phyloP scores from a whole-genome alignment of 2,888 invertebrate species.

The Subacronicta megacephala region DNA sequence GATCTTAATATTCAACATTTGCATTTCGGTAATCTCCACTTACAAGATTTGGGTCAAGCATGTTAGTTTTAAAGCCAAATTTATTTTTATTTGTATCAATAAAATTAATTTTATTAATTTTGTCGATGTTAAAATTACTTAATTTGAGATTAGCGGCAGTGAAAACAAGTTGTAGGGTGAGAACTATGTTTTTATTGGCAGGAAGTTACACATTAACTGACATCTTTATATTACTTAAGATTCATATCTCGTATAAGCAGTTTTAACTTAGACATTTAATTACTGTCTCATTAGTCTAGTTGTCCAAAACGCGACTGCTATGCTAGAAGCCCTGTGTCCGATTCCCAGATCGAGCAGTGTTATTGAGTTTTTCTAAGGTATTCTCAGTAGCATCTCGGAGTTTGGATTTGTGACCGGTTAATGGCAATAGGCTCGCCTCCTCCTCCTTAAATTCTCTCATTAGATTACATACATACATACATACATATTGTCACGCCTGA shows the following conservation, averaged over 20 bases:
- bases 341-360: too few species aligned
- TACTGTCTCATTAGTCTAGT: too few species aligned
- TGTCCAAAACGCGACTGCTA: too few species aligned
- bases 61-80: conserved; percentile 39
- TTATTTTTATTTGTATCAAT: conserved; percentile 45
- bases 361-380: too few species aligned
- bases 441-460: too few species aligned
- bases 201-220: not conserved
- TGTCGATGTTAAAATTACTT: conserved; percentile 35
- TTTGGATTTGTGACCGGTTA: too few species aligned
- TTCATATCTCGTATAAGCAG: conserved; percentile 4
- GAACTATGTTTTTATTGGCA: not conserved
- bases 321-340: too few species aligned
- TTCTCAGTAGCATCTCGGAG: too few species aligned
- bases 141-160: conserved; percentile 27
- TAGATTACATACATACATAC: too few species aligned
- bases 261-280: not conserved
- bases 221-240: not conserved
- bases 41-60: conserved; percentile 39
- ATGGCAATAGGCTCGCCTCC: too few species aligned
- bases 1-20: conserved; percentile 49
- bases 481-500: too few species aligned
- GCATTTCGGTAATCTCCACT: conserved; percentile 52
- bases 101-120: conserved; percentile 45
- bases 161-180: conserved; percentile 10